Percentiles rank a stretch among this genome's conserved stretches.
phyloP scores from a whole-genome alignment of 2,888 invertebrate genomes.

The Lepidochrysops patricia region DNA sequence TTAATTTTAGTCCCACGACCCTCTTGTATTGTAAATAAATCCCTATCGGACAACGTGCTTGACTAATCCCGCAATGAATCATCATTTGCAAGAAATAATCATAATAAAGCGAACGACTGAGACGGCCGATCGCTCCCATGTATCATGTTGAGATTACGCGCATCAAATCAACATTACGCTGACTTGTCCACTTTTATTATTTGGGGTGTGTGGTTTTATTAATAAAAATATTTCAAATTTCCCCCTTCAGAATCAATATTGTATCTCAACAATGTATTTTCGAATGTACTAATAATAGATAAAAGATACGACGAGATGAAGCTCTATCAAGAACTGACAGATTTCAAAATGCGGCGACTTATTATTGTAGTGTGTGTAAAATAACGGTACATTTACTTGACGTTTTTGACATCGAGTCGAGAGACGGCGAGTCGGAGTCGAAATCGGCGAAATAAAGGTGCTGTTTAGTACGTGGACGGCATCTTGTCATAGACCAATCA shows the following conservation, averaged over 20 bases:
- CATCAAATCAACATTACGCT: slow-evolving; percentile 69
- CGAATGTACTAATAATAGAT: too few species aligned
- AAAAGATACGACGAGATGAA: too few species aligned
- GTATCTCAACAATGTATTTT: background rate
- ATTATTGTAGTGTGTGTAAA: too few species aligned
- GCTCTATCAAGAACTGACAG: too few species aligned
- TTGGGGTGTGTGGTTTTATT: slow-evolving; percentile 27
- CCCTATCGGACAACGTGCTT: slow-evolving; percentile 56
- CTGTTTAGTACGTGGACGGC: too few species aligned
- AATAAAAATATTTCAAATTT: slow-evolving; percentile 16
- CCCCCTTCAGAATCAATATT: slow-evolving; percentile 3
- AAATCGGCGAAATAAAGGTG: too few species aligned
- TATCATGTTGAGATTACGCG: slow-evolving; percentile 68
- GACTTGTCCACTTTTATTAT: slow-evolving; percentile 35
- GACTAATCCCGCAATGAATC: slow-evolving; percentile 69
- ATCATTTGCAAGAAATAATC: slow-evolving; percentile 70
- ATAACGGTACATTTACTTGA: too few species aligned
- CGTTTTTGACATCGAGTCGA: too few species aligned
- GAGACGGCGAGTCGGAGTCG: too few species aligned
- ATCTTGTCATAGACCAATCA: too few species aligned
- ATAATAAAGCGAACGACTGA: slow-evolving; percentile 51
- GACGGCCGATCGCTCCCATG: slow-evolving; percentile 46
- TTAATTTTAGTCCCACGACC: background rate
- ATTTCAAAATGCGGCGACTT: too few species aligned
- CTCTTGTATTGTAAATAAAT: slow-evolving; percentile 2